These are phyloP conservation scores for Oncorhynchus clarkii DNA, from an alignment of 2,113 vertebrate species.

Conservation along the genomic window DNA sequence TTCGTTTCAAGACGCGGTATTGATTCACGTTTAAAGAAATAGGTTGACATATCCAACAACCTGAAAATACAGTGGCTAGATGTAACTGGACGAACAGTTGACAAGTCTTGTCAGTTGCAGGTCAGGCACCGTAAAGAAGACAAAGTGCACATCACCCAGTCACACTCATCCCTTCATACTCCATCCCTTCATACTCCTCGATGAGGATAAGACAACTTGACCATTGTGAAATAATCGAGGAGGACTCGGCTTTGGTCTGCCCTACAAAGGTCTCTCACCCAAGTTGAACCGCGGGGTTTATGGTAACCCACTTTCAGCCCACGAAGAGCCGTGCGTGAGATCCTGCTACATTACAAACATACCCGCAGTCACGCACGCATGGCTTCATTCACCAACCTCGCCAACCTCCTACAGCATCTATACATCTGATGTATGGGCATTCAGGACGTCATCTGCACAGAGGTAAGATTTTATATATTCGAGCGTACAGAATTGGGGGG, in stretches of 20 bases:
- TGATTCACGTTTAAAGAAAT: too few relatives aligned
- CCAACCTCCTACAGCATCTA: neutral
- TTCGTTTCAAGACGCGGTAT: too few relatives aligned
- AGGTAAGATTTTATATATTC: neutral
- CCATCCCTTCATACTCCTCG: neutral
- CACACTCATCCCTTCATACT: neutral
- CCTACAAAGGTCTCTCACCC: neutral
- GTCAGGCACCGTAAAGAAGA: too few relatives aligned
- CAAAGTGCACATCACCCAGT: neutral
- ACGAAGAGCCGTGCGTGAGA: too few relatives aligned
- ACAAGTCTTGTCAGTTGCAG: too few relatives aligned
- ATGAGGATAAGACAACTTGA: neutral
- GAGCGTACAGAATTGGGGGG: neutral
- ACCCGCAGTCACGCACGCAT: neutral
- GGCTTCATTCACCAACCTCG: neutral
- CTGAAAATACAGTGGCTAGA: too few relatives aligned
- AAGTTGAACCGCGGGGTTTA: neutral
- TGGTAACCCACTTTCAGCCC: neutral
- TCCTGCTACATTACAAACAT: too few relatives aligned
- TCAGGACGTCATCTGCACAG: neutral
- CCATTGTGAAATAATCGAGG: neutral
- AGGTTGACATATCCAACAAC: too few relatives aligned
- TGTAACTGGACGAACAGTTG: too few relatives aligned
- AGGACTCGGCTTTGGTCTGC: neutral
- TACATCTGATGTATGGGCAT: neutral